Conservation (phyloP, 1,140 invertebrate genomes). For the Acromyrmex echinatior region DNA sequence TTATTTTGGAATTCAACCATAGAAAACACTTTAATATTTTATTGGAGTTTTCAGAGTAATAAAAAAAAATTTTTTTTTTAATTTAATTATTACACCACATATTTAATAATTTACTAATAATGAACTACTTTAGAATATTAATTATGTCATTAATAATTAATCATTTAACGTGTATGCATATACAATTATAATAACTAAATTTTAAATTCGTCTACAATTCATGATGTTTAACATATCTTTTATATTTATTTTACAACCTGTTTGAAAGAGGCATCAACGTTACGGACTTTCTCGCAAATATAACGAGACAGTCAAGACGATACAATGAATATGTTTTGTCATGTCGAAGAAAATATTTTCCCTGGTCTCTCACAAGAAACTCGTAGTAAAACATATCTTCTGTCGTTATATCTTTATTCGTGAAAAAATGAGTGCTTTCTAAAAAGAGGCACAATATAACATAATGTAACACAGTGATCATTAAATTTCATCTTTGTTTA, state of each 20-base stretch:
- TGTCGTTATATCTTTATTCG: background rate
- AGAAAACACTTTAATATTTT: slow-evolving; percentile 3
- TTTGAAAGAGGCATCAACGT: background rate
- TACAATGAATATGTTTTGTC: slow-evolving; percentile 6
- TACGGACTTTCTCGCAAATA: slow-evolving; percentile 35
- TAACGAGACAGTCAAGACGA: slow-evolving; percentile 13
- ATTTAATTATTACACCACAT: background rate
- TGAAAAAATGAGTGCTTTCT: background rate
- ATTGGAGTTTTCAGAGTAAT: background rate
- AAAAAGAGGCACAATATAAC: no score
- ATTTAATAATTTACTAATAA: background rate
- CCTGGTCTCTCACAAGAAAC: background rate
- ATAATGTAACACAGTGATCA: no score
- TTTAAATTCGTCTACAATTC: background rate
- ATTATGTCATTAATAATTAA: background rate
- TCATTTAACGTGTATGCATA: background rate
- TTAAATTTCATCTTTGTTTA: no score
- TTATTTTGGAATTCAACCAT: background rate
- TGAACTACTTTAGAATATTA: background rate
- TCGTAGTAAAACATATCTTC: background rate
- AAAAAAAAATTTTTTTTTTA: background rate
- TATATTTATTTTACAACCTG: slow-evolving; percentile 43
- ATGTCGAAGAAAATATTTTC: slow-evolving; percentile 17
- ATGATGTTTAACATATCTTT: background rate
- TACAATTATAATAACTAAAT: background rate